Evolutionary conservation across 2,797 vertebrate genomes (phyloP), one percentile per base, ranked within the genome.

Genomic region (Ctenosaura bakeri): DNA sequence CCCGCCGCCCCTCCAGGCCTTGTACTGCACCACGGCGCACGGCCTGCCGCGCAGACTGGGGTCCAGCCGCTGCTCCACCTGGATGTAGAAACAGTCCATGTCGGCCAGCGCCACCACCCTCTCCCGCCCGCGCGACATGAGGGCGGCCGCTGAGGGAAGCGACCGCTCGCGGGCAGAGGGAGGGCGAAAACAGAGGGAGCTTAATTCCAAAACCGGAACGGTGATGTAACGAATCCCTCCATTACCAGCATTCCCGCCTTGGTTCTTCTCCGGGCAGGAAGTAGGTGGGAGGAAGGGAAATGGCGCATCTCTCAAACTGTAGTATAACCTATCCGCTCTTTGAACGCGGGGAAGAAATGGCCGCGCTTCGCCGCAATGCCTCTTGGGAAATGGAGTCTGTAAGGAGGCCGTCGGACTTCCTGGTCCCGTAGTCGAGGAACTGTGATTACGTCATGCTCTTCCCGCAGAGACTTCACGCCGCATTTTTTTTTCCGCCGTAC

Each of bases 11-110:
- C 98, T 98, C 98, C 98, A 99, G 14, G 98, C 97, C 94, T 98
- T 99, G 96, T 99, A 99, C 95, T 99, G 99, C 29, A 98, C 98
- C 62, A 99, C 98, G 54, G 98, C 99, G 92, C 98, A 99, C 29
- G 98, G 97, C 18, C 98, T 98, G 91, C 98, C 98, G 81, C 88
- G 97, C 92, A 99, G 97, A 59, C 97, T 91, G 6, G 98, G 98
- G 38, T 98, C 97, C 73, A 98, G 93, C 66, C 98, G 96, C 95
- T 99, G 99, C 79, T 99, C 99, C 95, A 99, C 99, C 94, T 99
- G 98, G 8, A 99, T 98, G 90, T 99, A 99, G 93, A 99, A 99
- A 54, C 99, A 99, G 93, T 99, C 98, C 99, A 99, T 99, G 90
- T 99, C 99, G 78, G 99, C 98, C 83, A 99, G 89, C 1, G 98